Evolutionary conservation across 2,797 vertebrate species (phyloP).

Genomic region (Hephaestus fuliginosus): DNA sequence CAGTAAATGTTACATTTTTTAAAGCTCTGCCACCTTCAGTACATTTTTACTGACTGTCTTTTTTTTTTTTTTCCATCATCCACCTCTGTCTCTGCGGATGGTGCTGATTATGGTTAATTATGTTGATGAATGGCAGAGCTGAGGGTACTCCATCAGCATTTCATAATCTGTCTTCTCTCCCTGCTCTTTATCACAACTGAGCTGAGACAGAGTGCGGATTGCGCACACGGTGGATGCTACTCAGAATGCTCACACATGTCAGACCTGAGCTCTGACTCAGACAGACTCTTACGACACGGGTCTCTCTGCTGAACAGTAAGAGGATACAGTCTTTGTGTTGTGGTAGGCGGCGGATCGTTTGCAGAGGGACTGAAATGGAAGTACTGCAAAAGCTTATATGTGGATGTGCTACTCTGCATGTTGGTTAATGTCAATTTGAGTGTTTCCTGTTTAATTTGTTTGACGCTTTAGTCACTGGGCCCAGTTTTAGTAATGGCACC

Average conservation of each 20-base stretch:
- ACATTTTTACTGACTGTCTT: slow-evolving; percentile 39
- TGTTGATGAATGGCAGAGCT: slow-evolving; percentile 84
- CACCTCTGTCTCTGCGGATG: slow-evolving; percentile 71
- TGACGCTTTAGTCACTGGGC: slow-evolving; percentile 14
- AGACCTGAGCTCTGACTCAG: slow-evolving; percentile 25
- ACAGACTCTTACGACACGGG: slow-evolving; percentile 13
- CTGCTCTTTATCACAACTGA: slow-evolving; percentile 67
- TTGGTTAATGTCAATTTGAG: neutral
- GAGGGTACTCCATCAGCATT: slow-evolving; percentile 83
- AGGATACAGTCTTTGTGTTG: neutral
- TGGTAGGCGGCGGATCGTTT: neutral
- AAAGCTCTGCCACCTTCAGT: slow-evolving; percentile 40
- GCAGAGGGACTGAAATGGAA: neutral
- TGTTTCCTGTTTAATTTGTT: slow-evolving; percentile 23
- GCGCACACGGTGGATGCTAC: slow-evolving; percentile 32
- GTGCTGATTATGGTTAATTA: slow-evolving; percentile 86
- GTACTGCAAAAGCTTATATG: neutral
- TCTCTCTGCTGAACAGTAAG: slow-evolving; percentile 4
- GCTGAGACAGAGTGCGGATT: slow-evolving; percentile 44
- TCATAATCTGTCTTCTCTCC: slow-evolving; percentile 74
- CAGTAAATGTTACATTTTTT: slow-evolving; percentile 32
- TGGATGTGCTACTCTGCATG: neutral
- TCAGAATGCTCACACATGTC: slow-evolving; percentile 36
- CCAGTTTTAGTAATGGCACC: slow-evolving; percentile 30
- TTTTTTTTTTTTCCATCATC: slow-evolving; percentile 40